Percentiles rank a stretch among this genome's conserved stretches.
Evolutionary conservation across 2,888 invertebrate species (phyloP).

Genomic region (Stenodera caucasica): DNA sequence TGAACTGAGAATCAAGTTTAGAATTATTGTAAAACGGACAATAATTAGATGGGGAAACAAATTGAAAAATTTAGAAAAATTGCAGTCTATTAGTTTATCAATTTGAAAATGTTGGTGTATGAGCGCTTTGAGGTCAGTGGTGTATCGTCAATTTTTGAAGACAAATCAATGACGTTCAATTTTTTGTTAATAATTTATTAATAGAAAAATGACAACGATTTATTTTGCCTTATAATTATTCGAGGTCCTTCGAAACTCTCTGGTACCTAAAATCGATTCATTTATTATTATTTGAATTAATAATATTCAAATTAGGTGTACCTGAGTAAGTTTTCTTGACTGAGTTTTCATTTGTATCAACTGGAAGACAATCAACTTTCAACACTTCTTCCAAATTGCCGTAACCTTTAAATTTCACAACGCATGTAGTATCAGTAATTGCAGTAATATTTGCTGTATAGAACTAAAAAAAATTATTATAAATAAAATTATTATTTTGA

Average conservation of each 20-base stretch:
- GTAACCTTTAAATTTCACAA: conserved; percentile 84
- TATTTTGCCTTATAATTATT: neutral
- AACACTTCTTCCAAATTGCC: conserved; percentile 89
- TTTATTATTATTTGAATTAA: neutral
- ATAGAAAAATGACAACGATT: neutral
- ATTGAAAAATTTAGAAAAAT: no score
- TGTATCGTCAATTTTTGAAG: no score
- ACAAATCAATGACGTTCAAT: neutral
- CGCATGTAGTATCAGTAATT: conserved; percentile 79
- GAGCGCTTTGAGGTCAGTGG: no score
- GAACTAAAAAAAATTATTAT: conserved; percentile 59
- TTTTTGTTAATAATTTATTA: neutral
- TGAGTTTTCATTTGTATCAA: conserved; percentile 39
- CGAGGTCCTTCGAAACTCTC: neutral
- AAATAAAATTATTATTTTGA: neutral
- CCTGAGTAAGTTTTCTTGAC: conserved; percentile 28
- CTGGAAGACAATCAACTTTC: conserved; percentile 77
- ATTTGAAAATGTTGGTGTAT: no score
- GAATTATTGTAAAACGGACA: no score
- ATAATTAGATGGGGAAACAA: no score
- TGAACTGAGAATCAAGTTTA: no score
- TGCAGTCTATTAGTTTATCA: no score
- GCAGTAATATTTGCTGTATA: conserved; percentile 83
- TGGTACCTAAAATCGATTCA: neutral
- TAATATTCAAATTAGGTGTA: conserved; percentile 8